Evolutionary conservation across 2,113 vertebrate genomes (phyloP).

Genomic region (Andinoacara biseriatus): DNA sequence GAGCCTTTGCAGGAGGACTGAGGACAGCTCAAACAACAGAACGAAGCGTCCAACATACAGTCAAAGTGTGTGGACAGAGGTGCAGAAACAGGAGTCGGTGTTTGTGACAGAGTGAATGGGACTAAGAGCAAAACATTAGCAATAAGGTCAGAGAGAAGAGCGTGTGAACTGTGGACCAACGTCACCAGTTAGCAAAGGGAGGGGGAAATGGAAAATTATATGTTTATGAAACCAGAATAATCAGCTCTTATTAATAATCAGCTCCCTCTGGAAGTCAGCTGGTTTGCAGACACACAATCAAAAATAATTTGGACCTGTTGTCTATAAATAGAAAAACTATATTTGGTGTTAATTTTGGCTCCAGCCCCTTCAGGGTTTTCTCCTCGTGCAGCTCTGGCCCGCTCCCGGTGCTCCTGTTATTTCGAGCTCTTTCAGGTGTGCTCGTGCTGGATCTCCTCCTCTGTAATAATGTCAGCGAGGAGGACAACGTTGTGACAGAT

Average conservation of each 20-base stretch:
- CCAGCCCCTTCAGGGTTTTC: background rate
- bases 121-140: background rate
- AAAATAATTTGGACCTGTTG: background rate
- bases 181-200: background rate
- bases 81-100: accelerated
- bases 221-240: background rate
- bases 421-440: background rate
- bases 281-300: background rate
- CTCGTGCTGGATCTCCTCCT: background rate
- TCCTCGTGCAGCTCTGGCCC: background rate
- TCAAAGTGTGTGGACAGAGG: background rate
- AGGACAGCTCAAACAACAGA: background rate
- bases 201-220: background rate
- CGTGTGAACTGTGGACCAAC: accelerated
- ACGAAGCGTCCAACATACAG: background rate
- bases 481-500: background rate
- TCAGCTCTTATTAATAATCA: too few species aligned
- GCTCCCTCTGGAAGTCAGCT: background rate
- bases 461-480: background rate
- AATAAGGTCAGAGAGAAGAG: too few species aligned
- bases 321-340: background rate
- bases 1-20: background rate
- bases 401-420: background rate
- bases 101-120: background rate
- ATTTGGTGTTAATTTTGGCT: background rate